These are phyloP conservation scores for Argyrosomus regius DNA, from an alignment of 2,797 vertebrate species.

Conservation along the genomic window DNA sequence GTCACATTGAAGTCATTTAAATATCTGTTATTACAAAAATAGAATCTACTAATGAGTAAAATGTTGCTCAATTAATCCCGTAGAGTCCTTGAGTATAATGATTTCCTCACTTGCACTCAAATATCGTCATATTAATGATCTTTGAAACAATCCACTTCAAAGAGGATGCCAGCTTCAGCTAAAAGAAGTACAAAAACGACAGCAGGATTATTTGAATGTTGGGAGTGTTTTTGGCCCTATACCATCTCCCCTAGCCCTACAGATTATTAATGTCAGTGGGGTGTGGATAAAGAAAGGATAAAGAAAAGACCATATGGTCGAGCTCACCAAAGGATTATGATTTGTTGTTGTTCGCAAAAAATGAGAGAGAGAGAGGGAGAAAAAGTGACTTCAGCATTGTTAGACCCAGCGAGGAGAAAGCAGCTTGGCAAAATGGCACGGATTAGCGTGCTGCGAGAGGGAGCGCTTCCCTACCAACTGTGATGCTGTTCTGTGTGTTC, in stretches of 20 bases:
- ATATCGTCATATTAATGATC: not conserved
- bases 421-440: constrained; percentile 76
- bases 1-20: not conserved
- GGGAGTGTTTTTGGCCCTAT: constrained; percentile 44
- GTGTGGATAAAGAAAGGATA: constrained; percentile 77
- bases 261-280: constrained; percentile 81
- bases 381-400: constrained; percentile 76
- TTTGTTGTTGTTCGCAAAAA: constrained; percentile 75
- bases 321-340: constrained; percentile 78
- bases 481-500: constrained; percentile 56
- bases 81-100: not conserved
- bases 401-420: constrained; percentile 67
- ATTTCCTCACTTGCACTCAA: not conserved
- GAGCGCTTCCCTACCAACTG: constrained; percentile 58
- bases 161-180: constrained; percentile 11
- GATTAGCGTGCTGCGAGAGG: constrained; percentile 73
- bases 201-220: constrained; percentile 55
- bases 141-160: not conserved
- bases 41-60: not conserved
- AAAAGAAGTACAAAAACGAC: constrained; percentile 34
- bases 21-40: not conserved
- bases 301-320: constrained; percentile 78
- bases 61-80: not conserved
- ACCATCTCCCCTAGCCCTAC: constrained; percentile 54
- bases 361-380: constrained; percentile 37